Percentiles rank a stretch among this genome's conserved stretches.
Conservation (phyloP, 2,113 vertebrate genomes). For the Myotis davidii region DNA sequence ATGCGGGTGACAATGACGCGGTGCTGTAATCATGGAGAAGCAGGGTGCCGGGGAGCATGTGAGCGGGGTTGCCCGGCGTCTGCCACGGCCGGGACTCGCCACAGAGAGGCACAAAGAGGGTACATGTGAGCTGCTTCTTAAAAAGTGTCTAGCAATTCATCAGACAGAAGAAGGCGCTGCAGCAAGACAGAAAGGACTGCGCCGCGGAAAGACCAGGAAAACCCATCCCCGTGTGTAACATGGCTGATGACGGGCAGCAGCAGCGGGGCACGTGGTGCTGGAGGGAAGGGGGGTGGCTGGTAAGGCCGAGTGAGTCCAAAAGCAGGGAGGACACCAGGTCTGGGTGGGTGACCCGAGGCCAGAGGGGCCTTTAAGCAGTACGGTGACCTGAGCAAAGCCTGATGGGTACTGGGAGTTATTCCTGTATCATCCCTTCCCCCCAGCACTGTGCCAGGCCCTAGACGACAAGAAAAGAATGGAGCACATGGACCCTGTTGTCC, state of each 20-base stretch:
- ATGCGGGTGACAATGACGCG: fast-evolving
- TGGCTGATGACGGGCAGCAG: not conserved
- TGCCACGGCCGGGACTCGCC: too few species aligned
- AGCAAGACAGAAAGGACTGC: not conserved
- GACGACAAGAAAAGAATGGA: not conserved
- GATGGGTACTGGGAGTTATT: not conserved
- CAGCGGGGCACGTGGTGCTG: fast-evolving
- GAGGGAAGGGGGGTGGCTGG: not conserved
- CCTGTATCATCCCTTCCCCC: not conserved
- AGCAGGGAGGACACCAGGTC: not conserved
- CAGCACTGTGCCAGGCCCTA: not conserved
- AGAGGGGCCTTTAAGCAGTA: not conserved
- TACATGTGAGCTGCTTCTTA: not conserved
- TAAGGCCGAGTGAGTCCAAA: not conserved
- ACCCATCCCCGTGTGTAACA: not conserved
- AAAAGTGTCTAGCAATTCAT: not conserved
- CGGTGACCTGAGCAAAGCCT: not conserved
- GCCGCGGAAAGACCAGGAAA: not conserved
- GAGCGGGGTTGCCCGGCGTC: fast-evolving
- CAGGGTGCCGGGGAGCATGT: fast-evolving
- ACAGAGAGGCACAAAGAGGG: not conserved
- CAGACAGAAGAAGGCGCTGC: not conserved
- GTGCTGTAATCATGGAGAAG: not conserved
- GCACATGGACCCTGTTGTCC: not conserved
- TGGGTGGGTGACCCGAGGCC: not conserved